Evolutionary conservation across 2,113 vertebrate genomes (phyloP), one percentile per base, ranked within the genome.

Genomic region (Rhinolophus sinicus): DNA sequence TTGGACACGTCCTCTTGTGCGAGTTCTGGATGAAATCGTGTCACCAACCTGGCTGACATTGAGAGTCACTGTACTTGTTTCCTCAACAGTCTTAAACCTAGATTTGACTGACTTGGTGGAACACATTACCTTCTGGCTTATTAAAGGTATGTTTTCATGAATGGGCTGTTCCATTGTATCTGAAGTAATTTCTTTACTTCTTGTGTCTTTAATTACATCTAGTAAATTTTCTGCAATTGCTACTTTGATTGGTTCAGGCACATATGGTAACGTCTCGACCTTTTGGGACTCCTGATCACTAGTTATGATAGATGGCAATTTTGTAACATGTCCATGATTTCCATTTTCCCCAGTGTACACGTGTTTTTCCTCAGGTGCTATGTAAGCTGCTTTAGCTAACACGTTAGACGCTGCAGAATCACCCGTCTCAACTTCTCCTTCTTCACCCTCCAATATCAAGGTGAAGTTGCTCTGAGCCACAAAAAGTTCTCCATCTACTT

Each of bases 391-490:
- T 91, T 97, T 98, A 76, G 95, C 80, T 94, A 91, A 86, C 44
- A 87, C 30, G 88, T 62, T 87, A 50, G 72, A 58, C 82, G 24
- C 44, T 15, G 75, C 2, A 95, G 85, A 94, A 16, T 98, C 98
- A 93, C 81, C 97, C 60, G 94, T 30, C 62, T 98, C 98, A 6
- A 52, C 58, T 93, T 99, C 99, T 91, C 98, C 98, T 87, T 99
- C 99, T 70, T 99, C 99, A 93, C 99, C 97, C 97, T 99, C 99
- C 97, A 99, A 95, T 96, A 99, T 98, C 91, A 99, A 99, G n/a
- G 99, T 99, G 98, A 99, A 99, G 96, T 98, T 98, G 95, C 98
- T 97, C 16, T 99, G 98, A 91, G 98, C 50, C 24, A 98, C 97
- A 88, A 98, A 98, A 38, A 98, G 97, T 11, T 98, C 98, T 10